Conservation (phyloP, 2,888 invertebrate species). For the Emmelina monodactyla region DNA sequence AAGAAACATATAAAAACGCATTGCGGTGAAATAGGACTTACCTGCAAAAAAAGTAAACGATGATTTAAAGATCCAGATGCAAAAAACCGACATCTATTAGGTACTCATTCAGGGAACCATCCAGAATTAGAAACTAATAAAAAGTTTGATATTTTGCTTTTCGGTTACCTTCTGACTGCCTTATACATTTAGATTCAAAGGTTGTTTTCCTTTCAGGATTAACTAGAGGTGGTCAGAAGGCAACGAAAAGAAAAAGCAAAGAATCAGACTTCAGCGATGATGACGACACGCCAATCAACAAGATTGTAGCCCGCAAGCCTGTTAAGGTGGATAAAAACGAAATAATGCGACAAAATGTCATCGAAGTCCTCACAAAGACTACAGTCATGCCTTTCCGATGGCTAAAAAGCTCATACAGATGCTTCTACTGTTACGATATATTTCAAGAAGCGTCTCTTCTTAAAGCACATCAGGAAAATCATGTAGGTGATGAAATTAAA, state of each 20-base stretch:
- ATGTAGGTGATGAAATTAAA: slow-evolving; percentile 33
- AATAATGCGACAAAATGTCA: slow-evolving; percentile 43
- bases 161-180: slow-evolving; percentile 40
- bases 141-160: too few relatives aligned
- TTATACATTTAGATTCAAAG: slow-evolving; percentile 19
- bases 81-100: too few relatives aligned
- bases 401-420: slow-evolving; percentile 53
- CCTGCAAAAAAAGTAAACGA: too few relatives aligned
- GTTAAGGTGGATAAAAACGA: slow-evolving; percentile 32
- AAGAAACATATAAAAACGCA: too few relatives aligned
- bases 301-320: not conserved
- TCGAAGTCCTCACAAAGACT: slow-evolving; percentile 40
- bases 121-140: too few relatives aligned
- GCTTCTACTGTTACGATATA: slow-evolving; percentile 57
- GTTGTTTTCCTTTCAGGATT: slow-evolving; percentile 52
- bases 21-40: too few relatives aligned
- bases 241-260: slow-evolving; percentile 14
- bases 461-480: slow-evolving; percentile 36
- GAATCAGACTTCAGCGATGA: slow-evolving; percentile 4
- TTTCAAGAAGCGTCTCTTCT: slow-evolving; percentile 46
- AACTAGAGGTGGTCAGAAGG: slow-evolving; percentile 43
- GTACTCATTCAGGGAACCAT: too few relatives aligned
- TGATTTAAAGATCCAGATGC: too few relatives aligned
- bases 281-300: not conserved
- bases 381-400: slow-evolving; percentile 53